Percentiles rank a stretch among this genome's conserved stretches.
Conservation (phyloP, 1,140 invertebrate genomes). For the Babylonia areolata region DNA sequence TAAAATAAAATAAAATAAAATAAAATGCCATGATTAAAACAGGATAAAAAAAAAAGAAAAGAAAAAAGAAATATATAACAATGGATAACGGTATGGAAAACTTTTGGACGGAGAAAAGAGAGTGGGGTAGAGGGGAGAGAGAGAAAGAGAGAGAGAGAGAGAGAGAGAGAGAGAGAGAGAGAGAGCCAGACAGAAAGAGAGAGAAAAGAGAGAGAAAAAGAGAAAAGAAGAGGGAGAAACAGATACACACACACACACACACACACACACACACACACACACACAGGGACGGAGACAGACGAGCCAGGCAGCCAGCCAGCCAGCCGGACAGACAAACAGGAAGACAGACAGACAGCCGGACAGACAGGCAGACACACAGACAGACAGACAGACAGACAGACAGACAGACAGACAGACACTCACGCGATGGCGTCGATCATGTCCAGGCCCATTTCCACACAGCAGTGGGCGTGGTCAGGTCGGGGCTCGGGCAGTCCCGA, state of each 20-base stretch:
- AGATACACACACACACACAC: neutral
- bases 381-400: conserved; percentile 13
- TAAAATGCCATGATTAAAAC: too few species aligned
- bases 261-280: neutral
- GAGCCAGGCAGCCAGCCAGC: neutral
- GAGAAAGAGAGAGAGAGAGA: neutral
- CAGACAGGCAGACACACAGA: neutral
- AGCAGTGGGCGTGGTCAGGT: conserved; percentile 93
- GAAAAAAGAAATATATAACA: too few species aligned
- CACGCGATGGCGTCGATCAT: conserved; percentile 87
- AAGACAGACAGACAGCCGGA: neutral
- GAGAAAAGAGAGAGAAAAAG: too few species aligned
- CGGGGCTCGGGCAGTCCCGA: conserved; percentile 92
- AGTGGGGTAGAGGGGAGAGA: neutral
- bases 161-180: neutral
- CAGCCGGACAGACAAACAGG: neutral
- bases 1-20: too few species aligned
- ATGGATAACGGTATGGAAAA: too few species aligned
- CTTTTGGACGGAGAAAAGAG: too few species aligned
- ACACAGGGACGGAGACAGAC: neutral
- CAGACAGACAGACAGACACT: conserved; percentile 47
- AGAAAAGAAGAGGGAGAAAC: neutral
- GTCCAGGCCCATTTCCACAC: conserved; percentile 96
- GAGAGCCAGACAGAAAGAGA: neutral
- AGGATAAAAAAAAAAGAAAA: too few species aligned